These are phyloP conservation scores for Proctacanthus coquilletti DNA, from an alignment of 1,140 invertebrate species.

Conservation along the genomic window DNA sequence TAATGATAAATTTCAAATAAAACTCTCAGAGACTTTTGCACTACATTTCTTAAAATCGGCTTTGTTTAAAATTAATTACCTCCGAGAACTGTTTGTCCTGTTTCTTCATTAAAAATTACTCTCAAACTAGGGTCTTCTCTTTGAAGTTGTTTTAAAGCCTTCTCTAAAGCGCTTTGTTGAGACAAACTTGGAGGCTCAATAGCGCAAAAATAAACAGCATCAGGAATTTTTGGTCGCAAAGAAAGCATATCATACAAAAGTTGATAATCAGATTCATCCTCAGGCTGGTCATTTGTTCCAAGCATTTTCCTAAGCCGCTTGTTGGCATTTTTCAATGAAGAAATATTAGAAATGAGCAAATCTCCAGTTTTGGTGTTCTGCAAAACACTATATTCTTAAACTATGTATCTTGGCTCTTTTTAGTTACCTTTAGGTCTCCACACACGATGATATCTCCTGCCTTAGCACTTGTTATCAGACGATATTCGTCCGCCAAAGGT, in stretches of 20 bases:
- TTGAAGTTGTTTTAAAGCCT: constrained; percentile 67
- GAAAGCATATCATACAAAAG: constrained; percentile 30
- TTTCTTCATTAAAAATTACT: constrained; percentile 57
- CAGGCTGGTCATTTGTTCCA: constrained; percentile 11
- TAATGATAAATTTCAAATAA: no score
- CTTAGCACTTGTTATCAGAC: constrained; percentile 47
- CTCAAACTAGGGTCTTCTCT: constrained; percentile 89
- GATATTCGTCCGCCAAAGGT: constrained; percentile 73
- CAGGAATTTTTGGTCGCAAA: constrained; percentile 53
- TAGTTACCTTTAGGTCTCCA: constrained; percentile 59
- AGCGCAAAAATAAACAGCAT: constrained; percentile 94
- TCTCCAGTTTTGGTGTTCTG: constrained; percentile 69
- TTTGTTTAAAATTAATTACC: constrained; percentile 18
- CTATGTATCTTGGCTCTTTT: neutral
- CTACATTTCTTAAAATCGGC: no score
- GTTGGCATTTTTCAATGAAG: constrained; percentile 38
- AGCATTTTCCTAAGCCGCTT: constrained; percentile 32
- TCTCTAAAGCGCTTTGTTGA: constrained; percentile 61
- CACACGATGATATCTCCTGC: constrained; percentile 84
- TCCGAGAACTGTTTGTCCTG: constrained; percentile 72
- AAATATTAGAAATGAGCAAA: constrained; percentile 49
- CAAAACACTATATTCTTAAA: constrained; percentile 7
- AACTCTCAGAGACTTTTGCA: no score
- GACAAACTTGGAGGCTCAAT: constrained; percentile 79
- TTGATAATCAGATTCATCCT: constrained; percentile 13